These are phyloP conservation scores for Anaspis maculata DNA, from an alignment of 2,888 invertebrate genomes.

Conservation along the genomic window DNA sequence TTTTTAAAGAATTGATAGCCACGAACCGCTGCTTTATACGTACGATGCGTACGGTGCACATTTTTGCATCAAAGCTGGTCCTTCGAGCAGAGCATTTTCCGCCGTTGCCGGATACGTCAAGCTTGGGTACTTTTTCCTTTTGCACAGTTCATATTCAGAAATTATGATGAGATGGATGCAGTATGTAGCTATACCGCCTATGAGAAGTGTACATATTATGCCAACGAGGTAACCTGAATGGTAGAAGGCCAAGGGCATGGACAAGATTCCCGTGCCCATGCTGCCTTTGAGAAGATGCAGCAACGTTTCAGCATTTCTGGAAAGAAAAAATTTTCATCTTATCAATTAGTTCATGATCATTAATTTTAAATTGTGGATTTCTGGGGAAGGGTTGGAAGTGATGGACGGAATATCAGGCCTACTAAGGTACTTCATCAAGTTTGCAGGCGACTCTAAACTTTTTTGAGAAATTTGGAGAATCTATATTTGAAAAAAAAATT, in stretches of 20 bases:
- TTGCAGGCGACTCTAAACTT: no score
- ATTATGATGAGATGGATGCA: constrained; percentile 85
- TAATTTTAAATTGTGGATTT: no score
- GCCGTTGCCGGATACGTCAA: constrained; percentile 77
- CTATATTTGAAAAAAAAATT: no score
- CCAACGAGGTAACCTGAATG: constrained; percentile 80
- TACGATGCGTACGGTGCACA: constrained; percentile 61
- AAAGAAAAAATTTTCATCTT: constrained; percentile 28
- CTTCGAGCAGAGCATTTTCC: constrained; percentile 67
- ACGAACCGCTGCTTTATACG: constrained; percentile 29
- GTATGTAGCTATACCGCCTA: constrained; percentile 86
- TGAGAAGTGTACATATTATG: constrained; percentile 66
- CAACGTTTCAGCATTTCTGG: constrained; percentile 69
- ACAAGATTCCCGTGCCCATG: constrained; percentile 84
- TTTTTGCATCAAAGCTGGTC: constrained; percentile 57
- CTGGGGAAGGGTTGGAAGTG: no score
- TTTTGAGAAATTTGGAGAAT: no score
- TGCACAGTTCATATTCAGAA: constrained; percentile 57
- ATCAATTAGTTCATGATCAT: no score
- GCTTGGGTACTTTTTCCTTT: constrained; percentile 45
- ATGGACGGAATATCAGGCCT: no score
- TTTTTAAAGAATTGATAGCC: constrained; percentile 6
- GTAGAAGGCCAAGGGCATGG: constrained; percentile 81
- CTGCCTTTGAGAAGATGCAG: constrained; percentile 84
- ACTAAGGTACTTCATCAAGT: no score